Evolutionary conservation across 2,113 vertebrate genomes (phyloP).

Genomic region (Entomyzon cyanotis): DNA sequence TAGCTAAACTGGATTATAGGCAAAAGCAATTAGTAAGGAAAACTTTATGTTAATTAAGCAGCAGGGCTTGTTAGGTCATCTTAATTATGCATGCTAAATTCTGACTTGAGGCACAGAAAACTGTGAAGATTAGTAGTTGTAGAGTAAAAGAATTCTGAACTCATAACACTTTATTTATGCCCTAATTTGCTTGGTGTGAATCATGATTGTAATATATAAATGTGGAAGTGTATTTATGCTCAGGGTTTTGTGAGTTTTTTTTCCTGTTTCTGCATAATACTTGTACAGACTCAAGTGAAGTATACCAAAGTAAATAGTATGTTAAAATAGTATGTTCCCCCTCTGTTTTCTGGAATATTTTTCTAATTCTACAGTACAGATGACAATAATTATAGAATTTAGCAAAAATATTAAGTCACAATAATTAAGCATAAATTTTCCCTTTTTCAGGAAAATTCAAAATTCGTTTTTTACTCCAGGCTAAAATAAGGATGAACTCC

Average conservation of each 20-base stretch:
- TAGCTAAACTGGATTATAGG: constrained; percentile 73
- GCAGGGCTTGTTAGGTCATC: constrained; percentile 81
- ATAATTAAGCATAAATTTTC: background rate
- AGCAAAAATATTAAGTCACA: background rate
- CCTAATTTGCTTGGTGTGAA: background rate
- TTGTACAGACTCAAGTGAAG: background rate
- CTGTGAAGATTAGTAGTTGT: constrained; percentile 73
- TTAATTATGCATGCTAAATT: constrained; percentile 82
- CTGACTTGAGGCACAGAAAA: constrained; percentile 71
- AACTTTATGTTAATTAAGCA: constrained; percentile 80
- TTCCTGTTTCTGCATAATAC: background rate
- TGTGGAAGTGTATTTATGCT: background rate
- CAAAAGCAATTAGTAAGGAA: constrained; percentile 82
- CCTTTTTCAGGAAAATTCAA: background rate
- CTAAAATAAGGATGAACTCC: background rate
- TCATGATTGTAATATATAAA: background rate
- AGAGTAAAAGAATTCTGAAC: constrained; percentile 64
- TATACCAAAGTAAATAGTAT: background rate
- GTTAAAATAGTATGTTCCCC: background rate
- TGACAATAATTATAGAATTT: background rate
- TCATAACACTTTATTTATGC: constrained; percentile 61
- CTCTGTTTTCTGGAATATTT: background rate
- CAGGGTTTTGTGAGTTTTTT: background rate
- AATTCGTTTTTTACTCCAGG: background rate
- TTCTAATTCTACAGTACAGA: background rate